Percentiles rank a stretch among this genome's conserved stretches.
phyloP scores from a whole-genome alignment of 2,797 vertebrate species.

The Psittacula echo region DNA sequence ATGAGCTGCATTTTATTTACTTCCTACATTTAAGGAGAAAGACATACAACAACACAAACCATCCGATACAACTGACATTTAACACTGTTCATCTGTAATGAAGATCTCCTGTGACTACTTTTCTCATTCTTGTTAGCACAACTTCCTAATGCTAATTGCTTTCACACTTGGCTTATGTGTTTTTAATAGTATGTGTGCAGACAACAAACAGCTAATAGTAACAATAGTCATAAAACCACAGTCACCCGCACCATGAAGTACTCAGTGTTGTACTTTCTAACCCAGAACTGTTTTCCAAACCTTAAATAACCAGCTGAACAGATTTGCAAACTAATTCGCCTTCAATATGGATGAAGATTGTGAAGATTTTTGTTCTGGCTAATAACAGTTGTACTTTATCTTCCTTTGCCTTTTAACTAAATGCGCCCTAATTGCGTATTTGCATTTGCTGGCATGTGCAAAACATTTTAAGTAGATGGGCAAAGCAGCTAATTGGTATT shows the following conservation, averaged over 20 bases:
- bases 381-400: conserved; percentile 54
- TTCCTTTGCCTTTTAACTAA: conserved; percentile 44
- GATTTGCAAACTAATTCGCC: conserved; percentile 33
- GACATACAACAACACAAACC: not conserved
- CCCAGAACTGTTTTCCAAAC: not conserved
- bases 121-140: not conserved
- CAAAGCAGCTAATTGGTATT: conserved; percentile 46
- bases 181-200: not conserved
- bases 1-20: not conserved
- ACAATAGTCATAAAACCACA: not conserved
- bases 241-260: not conserved
- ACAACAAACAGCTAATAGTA: not conserved
- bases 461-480: conserved; percentile 29
- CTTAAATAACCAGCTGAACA: conserved; percentile 2
- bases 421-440: conserved; percentile 45
- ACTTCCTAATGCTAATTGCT: not conserved
- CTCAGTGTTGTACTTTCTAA: not conserved
- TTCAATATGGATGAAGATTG: not conserved
- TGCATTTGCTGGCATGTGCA: conserved; percentile 50
- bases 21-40: not conserved
- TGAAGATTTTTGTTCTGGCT: conserved; percentile 49
- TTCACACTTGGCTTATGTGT: not conserved
- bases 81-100: conserved; percentile 16
- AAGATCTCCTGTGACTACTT: not conserved
- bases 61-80: not conserved